Percentiles rank a stretch among this genome's conserved stretches.
phyloP scores from a whole-genome alignment of 2,113 vertebrate genomes.

The Grantiella picta region DNA sequence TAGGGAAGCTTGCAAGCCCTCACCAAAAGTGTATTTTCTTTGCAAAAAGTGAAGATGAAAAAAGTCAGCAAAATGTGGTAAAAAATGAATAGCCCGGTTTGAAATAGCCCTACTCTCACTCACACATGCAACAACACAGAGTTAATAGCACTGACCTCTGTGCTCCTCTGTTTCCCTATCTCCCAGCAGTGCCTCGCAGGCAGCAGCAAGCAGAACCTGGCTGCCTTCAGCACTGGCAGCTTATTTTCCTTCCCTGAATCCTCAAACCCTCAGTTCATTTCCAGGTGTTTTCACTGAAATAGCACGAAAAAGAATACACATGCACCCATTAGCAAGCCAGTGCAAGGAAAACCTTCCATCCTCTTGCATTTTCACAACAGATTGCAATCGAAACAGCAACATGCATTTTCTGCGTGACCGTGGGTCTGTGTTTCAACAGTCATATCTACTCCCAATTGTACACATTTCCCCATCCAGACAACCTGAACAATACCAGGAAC shows the following conservation, averaged over 20 bases:
- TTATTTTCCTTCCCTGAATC: background rate
- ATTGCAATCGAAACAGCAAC: background rate
- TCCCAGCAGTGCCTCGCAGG: background rate
- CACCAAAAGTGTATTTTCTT: background rate
- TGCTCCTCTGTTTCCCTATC: background rate
- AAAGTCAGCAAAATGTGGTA: background rate
- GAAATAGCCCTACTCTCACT: background rate
- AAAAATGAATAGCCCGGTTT: background rate
- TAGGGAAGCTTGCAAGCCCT: background rate
- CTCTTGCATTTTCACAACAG: background rate
- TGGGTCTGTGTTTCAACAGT: background rate
- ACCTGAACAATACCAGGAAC: background rate
- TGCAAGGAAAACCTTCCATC: background rate
- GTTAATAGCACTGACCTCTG: slow-evolving; percentile 34
- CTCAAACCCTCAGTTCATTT: background rate
- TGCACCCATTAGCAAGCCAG: background rate
- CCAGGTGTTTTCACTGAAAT: background rate
- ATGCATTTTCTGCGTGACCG: background rate
- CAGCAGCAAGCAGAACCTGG: background rate
- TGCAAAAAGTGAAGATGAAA: background rate
- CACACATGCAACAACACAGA: background rate
- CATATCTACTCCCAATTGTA: background rate
- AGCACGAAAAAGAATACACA: background rate
- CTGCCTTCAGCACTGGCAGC: background rate
- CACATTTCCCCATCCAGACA: background rate